Conservation (phyloP, 2,797 vertebrate species). For the Sphaeramia orbicularis region DNA sequence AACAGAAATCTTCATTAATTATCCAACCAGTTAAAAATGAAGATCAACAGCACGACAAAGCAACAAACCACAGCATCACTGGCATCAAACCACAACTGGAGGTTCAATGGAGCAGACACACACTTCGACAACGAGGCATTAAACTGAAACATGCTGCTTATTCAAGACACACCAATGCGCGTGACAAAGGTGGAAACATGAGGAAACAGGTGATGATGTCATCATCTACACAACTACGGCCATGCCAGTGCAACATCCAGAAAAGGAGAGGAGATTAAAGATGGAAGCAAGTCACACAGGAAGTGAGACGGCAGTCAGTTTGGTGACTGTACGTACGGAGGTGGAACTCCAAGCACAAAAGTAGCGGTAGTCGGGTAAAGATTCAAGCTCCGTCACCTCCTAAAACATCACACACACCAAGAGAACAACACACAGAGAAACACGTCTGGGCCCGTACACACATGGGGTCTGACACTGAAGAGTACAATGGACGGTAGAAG, state of each 20-base stretch:
- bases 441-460: too few relatives aligned
- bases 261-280: conserved; percentile 21
- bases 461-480: too few relatives aligned
- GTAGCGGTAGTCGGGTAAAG: conserved; percentile 77
- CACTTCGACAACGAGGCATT: conserved; percentile 21
- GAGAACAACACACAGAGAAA: conserved; percentile 56
- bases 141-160: conserved; percentile 46
- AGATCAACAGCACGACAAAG: conserved; percentile 4
- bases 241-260: conserved; percentile 49
- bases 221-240: conserved; percentile 58
- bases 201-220: conserved; percentile 36
- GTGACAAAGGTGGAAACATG: conserved; percentile 29
- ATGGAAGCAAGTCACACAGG: conserved; percentile 36
- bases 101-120: conserved; percentile 17
- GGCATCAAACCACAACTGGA: conserved; percentile 31
- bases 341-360: conserved; percentile 83
- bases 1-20: neutral
- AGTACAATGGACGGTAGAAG: too few relatives aligned
- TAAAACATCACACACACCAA: conserved; percentile 74
- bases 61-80: conserved; percentile 27
- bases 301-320: conserved; percentile 64
- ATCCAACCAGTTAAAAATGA: conserved; percentile 16
- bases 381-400: conserved; percentile 76
- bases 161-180: conserved; percentile 38
- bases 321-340: conserved; percentile 78